Conservation (phyloP, 2,797 vertebrate species). For the Clamator glandarius region DNA sequence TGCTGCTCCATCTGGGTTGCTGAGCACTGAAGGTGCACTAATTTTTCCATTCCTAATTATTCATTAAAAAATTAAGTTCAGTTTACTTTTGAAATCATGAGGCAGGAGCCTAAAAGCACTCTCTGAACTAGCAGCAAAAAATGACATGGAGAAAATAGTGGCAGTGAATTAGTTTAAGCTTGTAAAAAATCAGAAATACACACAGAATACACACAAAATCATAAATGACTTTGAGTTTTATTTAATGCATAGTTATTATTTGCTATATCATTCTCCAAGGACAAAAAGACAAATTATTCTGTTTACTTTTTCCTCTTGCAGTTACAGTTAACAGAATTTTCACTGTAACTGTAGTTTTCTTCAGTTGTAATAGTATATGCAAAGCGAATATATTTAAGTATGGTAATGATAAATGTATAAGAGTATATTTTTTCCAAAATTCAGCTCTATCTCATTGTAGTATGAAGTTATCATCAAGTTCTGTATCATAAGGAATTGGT, state of each 20-base stretch:
- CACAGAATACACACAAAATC: neutral
- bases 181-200: neutral
- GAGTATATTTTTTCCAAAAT: neutral
- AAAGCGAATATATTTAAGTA: neutral
- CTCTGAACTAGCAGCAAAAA: neutral
- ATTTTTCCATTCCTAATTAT: neutral
- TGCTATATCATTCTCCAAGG: neutral
- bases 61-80: neutral
- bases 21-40: neutral
- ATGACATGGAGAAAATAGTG: neutral
- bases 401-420: neutral
- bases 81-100: neutral
- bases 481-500: neutral
- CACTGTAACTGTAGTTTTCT: neutral
- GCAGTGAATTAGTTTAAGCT: neutral
- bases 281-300: neutral
- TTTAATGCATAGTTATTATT: neutral
- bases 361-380: neutral
- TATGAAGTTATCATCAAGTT: neutral
- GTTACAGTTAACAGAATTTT: neutral
- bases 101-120: neutral
- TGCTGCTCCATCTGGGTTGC: conserved; percentile 21
- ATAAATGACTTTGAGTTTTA: neutral
- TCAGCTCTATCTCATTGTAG: neutral
- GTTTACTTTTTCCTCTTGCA: neutral